A percentile compares a stretch with the other conserved stretches of the same genome.
Evolutionary conservation across 2,113 vertebrate species (phyloP).

Genomic region (Ariopsis seemanni): DNA sequence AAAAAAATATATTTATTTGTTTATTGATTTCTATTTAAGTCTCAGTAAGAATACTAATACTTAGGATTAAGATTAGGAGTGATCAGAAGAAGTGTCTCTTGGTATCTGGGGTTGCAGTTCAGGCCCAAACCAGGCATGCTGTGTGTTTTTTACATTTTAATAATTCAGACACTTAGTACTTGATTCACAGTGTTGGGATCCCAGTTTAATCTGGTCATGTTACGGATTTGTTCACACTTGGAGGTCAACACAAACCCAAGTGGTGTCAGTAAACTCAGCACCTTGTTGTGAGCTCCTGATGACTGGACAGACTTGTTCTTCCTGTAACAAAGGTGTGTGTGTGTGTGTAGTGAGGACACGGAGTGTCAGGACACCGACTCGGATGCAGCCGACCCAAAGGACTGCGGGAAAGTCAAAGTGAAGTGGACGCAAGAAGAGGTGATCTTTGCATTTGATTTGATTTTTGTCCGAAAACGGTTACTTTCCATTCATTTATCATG

Average conservation of each 20-base stretch:
- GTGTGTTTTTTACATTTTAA: not conserved
- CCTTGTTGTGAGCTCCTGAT: conserved; percentile 30
- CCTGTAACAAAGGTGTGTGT: not conserved
- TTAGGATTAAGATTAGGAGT: not conserved
- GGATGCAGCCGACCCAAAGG: conserved; percentile 85
- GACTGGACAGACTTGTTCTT: conserved; percentile 9
- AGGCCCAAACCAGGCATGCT: not conserved
- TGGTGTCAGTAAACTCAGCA: conserved; percentile 19
- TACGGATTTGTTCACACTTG: not conserved
- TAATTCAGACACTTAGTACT: not conserved
- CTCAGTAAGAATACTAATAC: not conserved
- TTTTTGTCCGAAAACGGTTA: not conserved
- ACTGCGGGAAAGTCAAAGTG: conserved; percentile 85
- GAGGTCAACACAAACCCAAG: not conserved
- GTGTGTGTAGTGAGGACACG: conserved; percentile 79
- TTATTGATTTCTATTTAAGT: not conserved
- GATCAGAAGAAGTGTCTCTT: not conserved
- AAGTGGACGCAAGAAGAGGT: conserved; percentile 96
- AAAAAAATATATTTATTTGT: not conserved
- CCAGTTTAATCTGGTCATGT: not conserved
- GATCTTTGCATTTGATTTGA: not conserved
- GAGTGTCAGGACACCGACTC: conserved; percentile 88
- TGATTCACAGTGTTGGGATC: not conserved
- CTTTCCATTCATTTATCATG: not conserved
- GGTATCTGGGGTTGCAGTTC: not conserved